Conservation (phyloP, 2,797 vertebrate species). For the Triplophysa bombifrons region DNA sequence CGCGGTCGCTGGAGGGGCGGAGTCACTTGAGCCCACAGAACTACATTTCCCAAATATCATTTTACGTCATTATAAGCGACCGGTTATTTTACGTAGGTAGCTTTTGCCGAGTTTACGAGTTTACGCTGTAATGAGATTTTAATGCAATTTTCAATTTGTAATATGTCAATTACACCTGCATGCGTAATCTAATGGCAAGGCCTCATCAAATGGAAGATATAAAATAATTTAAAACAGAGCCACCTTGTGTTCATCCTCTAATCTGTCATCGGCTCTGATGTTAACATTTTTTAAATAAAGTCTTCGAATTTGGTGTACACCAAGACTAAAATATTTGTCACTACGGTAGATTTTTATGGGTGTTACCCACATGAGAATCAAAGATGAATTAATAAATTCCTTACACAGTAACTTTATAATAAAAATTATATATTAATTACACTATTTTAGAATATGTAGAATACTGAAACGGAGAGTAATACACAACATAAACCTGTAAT, state of each 20-base stretch:
- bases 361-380: neutral
- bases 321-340: neutral
- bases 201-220: neutral
- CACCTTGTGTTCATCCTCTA: neutral
- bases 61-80: neutral
- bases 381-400: too few relatives aligned
- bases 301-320: neutral
- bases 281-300: neutral
- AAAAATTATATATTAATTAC: too few relatives aligned
- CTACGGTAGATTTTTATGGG: neutral
- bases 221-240: neutral
- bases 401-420: too few relatives aligned
- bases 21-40: neutral
- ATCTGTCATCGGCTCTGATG: neutral
- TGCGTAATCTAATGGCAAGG: neutral
- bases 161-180: neutral
- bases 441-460: too few relatives aligned
- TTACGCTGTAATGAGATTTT: neutral
- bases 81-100: neutral
- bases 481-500: neutral
- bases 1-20: neutral
- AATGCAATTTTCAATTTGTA: neutral
- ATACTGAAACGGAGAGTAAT: neutral
- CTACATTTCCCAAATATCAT: neutral
- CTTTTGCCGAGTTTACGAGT: neutral